Evolutionary conservation across 1,140 invertebrate genomes (phyloP).

Genomic region (Drosophila obscura): DNA sequence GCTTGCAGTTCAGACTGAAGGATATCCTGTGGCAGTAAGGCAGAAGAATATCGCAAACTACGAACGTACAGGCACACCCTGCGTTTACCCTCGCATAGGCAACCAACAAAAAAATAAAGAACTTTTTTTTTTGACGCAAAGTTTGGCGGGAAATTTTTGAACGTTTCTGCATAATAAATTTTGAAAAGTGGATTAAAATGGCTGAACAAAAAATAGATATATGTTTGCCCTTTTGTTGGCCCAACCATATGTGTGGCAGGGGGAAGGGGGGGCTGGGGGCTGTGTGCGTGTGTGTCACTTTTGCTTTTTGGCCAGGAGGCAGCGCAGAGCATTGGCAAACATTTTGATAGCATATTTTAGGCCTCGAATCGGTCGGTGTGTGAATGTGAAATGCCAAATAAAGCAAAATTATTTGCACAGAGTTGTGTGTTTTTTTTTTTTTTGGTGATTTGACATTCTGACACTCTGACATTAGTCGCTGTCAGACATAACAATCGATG

Average conservation of each 20-base stretch:
- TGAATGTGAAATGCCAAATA: conserved; percentile 52
- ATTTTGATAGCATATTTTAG: conserved; percentile 62
- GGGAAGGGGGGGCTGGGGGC: too few species aligned
- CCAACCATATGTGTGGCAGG: not conserved
- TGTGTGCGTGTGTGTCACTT: conserved; percentile 34
- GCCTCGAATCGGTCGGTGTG: conserved; percentile 23
- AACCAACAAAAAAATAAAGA: conserved; percentile 4
- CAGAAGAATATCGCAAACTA: too few species aligned
- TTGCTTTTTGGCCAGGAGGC: conserved; percentile 38
- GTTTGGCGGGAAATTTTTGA: conserved; percentile 59
- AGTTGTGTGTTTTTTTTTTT: conserved; percentile 20
- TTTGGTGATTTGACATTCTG: conserved; percentile 67
- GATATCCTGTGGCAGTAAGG: too few species aligned
- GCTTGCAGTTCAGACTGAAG: too few species aligned
- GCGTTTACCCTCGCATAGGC: too few species aligned
- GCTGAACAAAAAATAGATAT: conserved; percentile 38
- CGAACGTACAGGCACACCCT: too few species aligned
- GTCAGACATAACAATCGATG: conserved; percentile 73
- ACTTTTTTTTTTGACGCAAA: conserved; percentile 9
- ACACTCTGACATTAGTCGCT: conserved; percentile 61
- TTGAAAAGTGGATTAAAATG: conserved; percentile 74
- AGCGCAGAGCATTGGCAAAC: conserved; percentile 10
- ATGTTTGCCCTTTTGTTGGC: conserved; percentile 5
- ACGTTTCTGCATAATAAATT: conserved; percentile 75
- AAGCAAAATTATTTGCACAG: conserved; percentile 39